Conservation (phyloP, 2,888 invertebrate species). For the Hybos culiciformis region DNA sequence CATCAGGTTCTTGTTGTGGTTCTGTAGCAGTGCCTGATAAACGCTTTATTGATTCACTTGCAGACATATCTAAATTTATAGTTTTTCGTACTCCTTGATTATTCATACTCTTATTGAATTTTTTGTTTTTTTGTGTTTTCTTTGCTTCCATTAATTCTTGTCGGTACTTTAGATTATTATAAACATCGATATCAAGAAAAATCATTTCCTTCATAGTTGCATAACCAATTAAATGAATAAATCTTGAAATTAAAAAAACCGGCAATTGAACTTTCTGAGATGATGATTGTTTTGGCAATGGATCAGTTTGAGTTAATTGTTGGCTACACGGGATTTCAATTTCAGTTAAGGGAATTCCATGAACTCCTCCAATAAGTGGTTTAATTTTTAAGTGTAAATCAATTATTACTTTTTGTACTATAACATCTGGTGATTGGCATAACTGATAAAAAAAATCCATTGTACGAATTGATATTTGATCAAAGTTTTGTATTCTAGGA, state of each 20-base stretch:
- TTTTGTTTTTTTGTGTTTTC: slow-evolving; percentile 30
- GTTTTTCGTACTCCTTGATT: slow-evolving; percentile 23
- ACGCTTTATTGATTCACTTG: slow-evolving; percentile 31
- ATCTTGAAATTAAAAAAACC: slow-evolving; percentile 37
- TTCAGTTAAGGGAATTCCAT: background rate
- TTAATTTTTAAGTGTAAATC: slow-evolving; percentile 39
- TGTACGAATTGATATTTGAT: slow-evolving; percentile 38
- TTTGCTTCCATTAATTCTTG: slow-evolving; percentile 36
- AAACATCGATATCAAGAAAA: slow-evolving; percentile 67
- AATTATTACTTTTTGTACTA: slow-evolving; percentile 38
- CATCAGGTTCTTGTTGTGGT: slow-evolving; percentile 40
- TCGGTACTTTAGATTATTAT: slow-evolving; percentile 65
- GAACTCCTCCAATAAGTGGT: slow-evolving; percentile 16
- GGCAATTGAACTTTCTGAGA: slow-evolving; percentile 21
- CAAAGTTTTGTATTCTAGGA: slow-evolving; percentile 38
- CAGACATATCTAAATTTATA: slow-evolving; percentile 27
- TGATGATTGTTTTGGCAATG: slow-evolving; percentile 21
- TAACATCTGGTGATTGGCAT: slow-evolving; percentile 43
- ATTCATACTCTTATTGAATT: slow-evolving; percentile 13
- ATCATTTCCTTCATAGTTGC: slow-evolving; percentile 66
- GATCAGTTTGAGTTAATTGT: slow-evolving; percentile 6
- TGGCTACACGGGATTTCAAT: background rate
- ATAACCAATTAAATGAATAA: slow-evolving; percentile 55
- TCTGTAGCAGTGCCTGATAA: slow-evolving; percentile 30
- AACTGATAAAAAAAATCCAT: slow-evolving; percentile 43